Evolutionary conservation across 2,113 vertebrate genomes (phyloP).

Genomic region (Spilogale gracilis): DNA sequence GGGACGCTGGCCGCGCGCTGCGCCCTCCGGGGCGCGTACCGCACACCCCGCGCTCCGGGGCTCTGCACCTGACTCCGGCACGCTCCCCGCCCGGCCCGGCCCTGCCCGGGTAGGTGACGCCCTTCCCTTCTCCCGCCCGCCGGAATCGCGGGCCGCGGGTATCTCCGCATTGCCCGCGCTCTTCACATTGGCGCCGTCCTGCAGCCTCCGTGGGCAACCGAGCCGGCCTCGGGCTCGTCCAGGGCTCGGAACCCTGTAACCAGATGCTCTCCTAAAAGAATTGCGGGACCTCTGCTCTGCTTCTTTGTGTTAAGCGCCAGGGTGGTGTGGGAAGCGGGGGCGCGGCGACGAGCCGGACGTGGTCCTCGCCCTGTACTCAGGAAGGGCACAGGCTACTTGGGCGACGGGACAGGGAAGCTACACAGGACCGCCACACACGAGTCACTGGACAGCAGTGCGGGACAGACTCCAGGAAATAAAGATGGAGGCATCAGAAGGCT

Average conservation of each 20-base stretch:
- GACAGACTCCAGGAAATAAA: neutral
- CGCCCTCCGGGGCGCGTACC: neutral
- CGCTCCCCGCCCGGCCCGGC: neutral
- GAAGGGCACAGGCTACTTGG: neutral
- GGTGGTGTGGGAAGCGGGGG: neutral
- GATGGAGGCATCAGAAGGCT: neutral
- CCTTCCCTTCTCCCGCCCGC: neutral
- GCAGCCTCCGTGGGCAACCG: neutral
- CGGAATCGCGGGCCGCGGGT: neutral
- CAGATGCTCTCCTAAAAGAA: neutral
- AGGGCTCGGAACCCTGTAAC: neutral
- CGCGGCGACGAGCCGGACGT: no score
- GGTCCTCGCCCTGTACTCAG: neutral
- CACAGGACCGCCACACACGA: neutral
- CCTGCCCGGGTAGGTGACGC: neutral
- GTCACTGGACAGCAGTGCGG: no score
- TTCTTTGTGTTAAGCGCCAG: neutral
- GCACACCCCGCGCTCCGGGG: neutral
- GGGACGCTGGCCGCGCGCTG: neutral
- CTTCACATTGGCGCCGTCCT: neutral
- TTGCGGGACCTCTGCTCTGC: neutral
- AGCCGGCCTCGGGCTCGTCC: neutral
- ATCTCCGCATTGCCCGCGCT: neutral
- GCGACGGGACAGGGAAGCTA: neutral
- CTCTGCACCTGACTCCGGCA: conserved; percentile 56